Percentiles rank a stretch among this genome's conserved stretches.
These are phyloP conservation scores for Scaptodrosophila latifasciaeformis DNA, from an alignment of 2,888 invertebrate species.

Conservation along the genomic window DNA sequence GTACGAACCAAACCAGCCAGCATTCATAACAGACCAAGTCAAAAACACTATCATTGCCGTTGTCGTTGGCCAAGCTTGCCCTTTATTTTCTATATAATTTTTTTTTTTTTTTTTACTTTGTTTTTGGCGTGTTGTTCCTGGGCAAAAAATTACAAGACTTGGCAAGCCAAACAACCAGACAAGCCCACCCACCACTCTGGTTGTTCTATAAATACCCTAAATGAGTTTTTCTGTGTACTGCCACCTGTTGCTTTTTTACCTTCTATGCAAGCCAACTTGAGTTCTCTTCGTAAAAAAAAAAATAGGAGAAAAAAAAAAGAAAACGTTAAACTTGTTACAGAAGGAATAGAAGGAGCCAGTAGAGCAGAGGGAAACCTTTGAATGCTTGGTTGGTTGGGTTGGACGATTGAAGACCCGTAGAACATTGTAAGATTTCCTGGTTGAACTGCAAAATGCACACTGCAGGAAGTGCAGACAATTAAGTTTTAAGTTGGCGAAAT, in stretches of 20 bases:
- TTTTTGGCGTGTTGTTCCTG: too few relatives aligned
- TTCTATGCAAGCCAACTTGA: not conserved
- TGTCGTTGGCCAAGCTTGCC: too few relatives aligned
- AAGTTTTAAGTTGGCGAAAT: constrained; percentile 66
- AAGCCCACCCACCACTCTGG: constrained; percentile 3
- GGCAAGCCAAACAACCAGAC: constrained; percentile 8
- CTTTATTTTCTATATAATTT: too few relatives aligned
- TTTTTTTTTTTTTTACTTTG: too few relatives aligned
- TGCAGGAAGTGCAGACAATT: constrained; percentile 60
- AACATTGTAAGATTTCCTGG: too few relatives aligned
- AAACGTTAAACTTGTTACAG: too few relatives aligned
- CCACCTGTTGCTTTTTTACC: constrained; percentile 46
- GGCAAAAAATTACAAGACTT: constrained; percentile 63
- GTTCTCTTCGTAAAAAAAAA: not conserved
- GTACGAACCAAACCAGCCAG: constrained; percentile 5
- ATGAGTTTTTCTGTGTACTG: constrained; percentile 48
- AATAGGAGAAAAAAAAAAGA: not conserved
- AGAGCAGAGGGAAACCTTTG: constrained; percentile 15
- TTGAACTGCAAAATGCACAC: too few relatives aligned
- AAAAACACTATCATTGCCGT: constrained; percentile 48
- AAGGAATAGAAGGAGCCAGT: not conserved
- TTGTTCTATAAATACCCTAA: constrained; percentile 38
- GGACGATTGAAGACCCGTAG: too few relatives aligned
- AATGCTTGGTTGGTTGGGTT: constrained; percentile 27
- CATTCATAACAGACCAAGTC: constrained; percentile 46